Evolutionary conservation across 2,797 vertebrate genomes (phyloP), one percentile per base, ranked within the genome.

Genomic region (Halcyon chelicuti): DNA sequence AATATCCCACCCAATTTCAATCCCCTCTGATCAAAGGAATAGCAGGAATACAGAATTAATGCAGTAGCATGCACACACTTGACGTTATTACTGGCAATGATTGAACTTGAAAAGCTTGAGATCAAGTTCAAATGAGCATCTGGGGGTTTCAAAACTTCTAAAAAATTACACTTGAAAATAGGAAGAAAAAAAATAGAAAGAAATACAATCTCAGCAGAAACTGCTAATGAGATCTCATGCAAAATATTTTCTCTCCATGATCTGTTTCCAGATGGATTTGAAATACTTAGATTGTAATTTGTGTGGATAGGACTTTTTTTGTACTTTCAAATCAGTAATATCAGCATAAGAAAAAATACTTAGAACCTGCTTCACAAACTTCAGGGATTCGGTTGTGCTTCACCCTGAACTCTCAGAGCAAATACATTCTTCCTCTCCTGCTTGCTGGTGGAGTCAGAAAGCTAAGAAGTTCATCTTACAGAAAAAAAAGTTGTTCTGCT

Each of bases 91-190:
- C 78, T 90, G 79, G 85, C 58, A 62, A 12, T 66, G 91, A 93
- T n/a, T 83, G 91, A 95, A 91, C 91, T 89, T 78, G 87, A 89
- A 96, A 88, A 91, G 75, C 75, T 77, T 8, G 17, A 92, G 91
- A 93, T 85, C 37, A 12, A 91, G 91, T 94, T 94, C 94, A 95
- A 91, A 94, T 93, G 81, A 96, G 89, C 75, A 94, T 91, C 95
- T 89, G 79, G 78, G 58, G 54, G 68, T 81, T 96, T 85, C 85
- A 83, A 94, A 87, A 88, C 84, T 91, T 92, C 78, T 93, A 33
- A 84, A 93, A 95, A 90, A 87, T 86, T 94, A 68, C 95, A 88
- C 68, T 91, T 93, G 89, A 94, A 96, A 96, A 93, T 80, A 87
- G 60, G 57, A 90, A 87, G 58, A 2, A 55, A 68, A 86, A 61